These are phyloP conservation scores for Chrysoperla carnea DNA, from an alignment of 1,140 invertebrate species.

Conservation along the genomic window DNA sequence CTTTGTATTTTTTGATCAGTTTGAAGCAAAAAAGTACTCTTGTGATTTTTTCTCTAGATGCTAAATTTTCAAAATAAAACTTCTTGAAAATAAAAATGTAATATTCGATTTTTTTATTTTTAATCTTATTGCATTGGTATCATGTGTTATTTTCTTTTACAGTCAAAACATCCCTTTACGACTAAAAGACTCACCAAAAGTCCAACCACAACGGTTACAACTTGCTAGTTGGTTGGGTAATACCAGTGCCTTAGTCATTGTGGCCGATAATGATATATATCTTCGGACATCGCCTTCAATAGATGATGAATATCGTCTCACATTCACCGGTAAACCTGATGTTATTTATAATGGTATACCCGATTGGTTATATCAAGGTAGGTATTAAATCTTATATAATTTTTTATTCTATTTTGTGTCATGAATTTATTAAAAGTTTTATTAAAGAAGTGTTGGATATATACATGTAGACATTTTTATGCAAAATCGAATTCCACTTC, in stretches of 20 bases:
- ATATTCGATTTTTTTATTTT: too few species aligned
- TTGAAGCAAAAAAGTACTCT: too few species aligned
- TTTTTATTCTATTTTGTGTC: neutral
- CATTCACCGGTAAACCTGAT: slow-evolving; percentile 51
- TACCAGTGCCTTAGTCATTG: slow-evolving; percentile 48
- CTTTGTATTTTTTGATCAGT: too few species aligned
- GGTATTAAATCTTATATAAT: slow-evolving; percentile 1
- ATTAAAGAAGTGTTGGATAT: too few species aligned
- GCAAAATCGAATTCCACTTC: too few species aligned
- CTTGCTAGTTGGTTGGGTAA: slow-evolving; percentile 61
- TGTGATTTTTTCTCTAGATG: too few species aligned
- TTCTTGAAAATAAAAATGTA: too few species aligned
- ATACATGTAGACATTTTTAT: too few species aligned
- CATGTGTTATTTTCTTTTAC: slow-evolving; percentile 11
- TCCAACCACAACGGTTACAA: slow-evolving; percentile 51
- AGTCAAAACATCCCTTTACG: slow-evolving; percentile 67
- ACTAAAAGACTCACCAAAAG: slow-evolving; percentile 42
- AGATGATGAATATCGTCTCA: slow-evolving; percentile 45
- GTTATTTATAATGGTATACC: slow-evolving; percentile 79
- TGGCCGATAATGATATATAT: slow-evolving; percentile 75
- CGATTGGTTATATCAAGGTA: slow-evolving; percentile 89
- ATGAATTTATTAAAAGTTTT: too few species aligned
- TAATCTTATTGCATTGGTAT: too few species aligned
- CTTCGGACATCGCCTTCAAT: slow-evolving; percentile 48
- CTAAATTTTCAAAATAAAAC: too few species aligned